Evolutionary conservation across 1,140 invertebrate species (phyloP).

Genomic region (Drosophila quadrilineata): DNA sequence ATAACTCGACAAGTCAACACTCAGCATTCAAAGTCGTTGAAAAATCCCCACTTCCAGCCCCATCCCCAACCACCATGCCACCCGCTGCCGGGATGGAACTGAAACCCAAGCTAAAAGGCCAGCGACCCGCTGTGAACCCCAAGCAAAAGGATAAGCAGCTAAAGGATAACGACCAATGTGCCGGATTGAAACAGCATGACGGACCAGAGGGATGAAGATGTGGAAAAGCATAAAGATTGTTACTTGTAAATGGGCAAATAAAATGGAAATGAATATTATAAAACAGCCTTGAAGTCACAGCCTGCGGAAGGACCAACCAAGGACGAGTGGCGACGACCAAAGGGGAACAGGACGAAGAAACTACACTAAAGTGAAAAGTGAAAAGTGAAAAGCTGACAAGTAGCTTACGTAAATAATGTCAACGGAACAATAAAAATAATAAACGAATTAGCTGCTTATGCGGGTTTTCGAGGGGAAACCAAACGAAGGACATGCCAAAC

Average conservation of each 20-base stretch:
- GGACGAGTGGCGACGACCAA: not conserved
- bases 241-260: conserved; percentile 76
- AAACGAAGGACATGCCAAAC: too few species aligned
- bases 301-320: not conserved
- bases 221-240: conserved; percentile 43
- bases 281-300: conserved; percentile 40
- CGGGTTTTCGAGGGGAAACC: too few species aligned
- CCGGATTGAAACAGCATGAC: not conserved
- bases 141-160: conserved; percentile 1
- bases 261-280: conserved; percentile 77
- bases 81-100: too few species aligned
- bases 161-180: conserved; percentile 2
- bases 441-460: conserved; percentile 78
- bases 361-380: conserved; percentile 47
- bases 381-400: conserved; percentile 78
- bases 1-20: conserved; percentile 51
- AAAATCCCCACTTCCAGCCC: too few species aligned
- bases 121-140: conserved; percentile 26
- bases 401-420: conserved; percentile 79
- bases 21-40: conserved; percentile 19
- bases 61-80: not conserved
- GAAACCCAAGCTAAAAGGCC: conserved; percentile 27
- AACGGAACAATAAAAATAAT: conserved; percentile 79
- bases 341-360: not conserved
- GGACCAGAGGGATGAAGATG: not conserved